phyloP scores from a whole-genome alignment of 2,888 invertebrate genomes.

The Spisula solida region DNA sequence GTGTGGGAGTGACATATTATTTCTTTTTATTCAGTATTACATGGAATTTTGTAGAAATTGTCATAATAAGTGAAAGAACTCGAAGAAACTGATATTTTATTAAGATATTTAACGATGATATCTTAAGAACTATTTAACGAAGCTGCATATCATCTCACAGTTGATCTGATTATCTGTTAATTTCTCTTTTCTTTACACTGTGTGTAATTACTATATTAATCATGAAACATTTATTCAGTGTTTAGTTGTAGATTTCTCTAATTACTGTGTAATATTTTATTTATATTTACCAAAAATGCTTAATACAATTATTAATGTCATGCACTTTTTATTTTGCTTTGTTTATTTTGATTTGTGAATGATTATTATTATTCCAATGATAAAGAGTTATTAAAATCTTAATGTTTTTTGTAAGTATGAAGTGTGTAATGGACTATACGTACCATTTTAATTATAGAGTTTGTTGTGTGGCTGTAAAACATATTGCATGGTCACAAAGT shows the following conservation, averaged over 20 bases:
- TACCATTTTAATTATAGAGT: background rate
- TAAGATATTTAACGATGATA: too few species aligned
- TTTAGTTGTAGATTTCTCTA: constrained; percentile 2
- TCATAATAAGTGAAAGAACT: background rate
- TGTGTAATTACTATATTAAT: background rate
- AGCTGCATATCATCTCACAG: background rate
- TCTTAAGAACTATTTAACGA: background rate
- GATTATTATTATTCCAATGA: background rate
- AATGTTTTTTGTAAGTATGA: background rate
- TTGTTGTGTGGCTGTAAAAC: background rate
- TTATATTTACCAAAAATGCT: background rate
- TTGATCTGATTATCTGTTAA: background rate
- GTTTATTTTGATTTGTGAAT: background rate
- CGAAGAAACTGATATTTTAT: background rate
- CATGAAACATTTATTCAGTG: background rate
- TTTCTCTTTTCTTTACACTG: constrained; percentile 9
- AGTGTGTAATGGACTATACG: background rate
- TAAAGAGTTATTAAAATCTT: background rate
- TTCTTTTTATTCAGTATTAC: constrained; percentile 8
- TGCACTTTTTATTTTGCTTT: background rate
- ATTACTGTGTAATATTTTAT: background rate
- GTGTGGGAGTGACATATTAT: constrained; percentile 6
- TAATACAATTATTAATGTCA: background rate
- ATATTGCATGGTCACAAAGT: constrained; percentile 1
- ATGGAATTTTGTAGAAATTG: background rate